These are phyloP conservation scores for Caenorhabditis macrosperma DNA, from an alignment of 2,888 invertebrate species.

Conservation along the genomic window DNA sequence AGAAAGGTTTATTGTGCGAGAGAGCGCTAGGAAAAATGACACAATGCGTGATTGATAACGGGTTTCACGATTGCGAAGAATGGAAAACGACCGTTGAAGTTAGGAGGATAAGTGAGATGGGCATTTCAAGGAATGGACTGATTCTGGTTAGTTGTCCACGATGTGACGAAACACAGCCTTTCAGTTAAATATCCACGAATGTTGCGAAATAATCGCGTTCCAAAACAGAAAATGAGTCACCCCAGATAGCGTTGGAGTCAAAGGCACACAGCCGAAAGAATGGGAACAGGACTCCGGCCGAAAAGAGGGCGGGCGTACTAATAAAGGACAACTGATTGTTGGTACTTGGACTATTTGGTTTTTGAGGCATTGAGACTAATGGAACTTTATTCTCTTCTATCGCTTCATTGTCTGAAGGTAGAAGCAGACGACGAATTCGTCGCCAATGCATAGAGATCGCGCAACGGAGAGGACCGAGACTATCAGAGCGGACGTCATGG, in stretches of 20 bases:
- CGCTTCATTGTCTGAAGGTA: background rate
- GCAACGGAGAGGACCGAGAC: background rate
- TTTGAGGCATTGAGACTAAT: background rate
- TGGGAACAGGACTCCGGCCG: background rate
- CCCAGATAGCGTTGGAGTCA: too few relatives aligned
- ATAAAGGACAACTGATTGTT: background rate
- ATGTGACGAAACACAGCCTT: too few relatives aligned
- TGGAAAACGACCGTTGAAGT: background rate
- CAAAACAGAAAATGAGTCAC: too few relatives aligned
- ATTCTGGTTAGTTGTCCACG: too few relatives aligned
- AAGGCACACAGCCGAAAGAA: too few relatives aligned
- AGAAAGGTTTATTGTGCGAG: conserved; percentile 25
- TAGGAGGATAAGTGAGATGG: background rate
- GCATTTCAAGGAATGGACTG: background rate
- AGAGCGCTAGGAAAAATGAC: background rate
- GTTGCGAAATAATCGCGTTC: too few relatives aligned
- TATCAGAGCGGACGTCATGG: background rate
- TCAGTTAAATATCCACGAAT: too few relatives aligned
- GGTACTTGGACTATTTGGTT: conserved; percentile 1
- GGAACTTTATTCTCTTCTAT: background rate
- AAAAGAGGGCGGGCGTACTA: too few relatives aligned
- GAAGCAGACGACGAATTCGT: conserved; percentile 1
- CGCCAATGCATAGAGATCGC: background rate
- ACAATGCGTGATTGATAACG: conserved; percentile 13
- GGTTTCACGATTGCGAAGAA: conserved; percentile 4